phyloP scores from a whole-genome alignment of 2,113 vertebrate genomes.

The Morone saxatilis region DNA sequence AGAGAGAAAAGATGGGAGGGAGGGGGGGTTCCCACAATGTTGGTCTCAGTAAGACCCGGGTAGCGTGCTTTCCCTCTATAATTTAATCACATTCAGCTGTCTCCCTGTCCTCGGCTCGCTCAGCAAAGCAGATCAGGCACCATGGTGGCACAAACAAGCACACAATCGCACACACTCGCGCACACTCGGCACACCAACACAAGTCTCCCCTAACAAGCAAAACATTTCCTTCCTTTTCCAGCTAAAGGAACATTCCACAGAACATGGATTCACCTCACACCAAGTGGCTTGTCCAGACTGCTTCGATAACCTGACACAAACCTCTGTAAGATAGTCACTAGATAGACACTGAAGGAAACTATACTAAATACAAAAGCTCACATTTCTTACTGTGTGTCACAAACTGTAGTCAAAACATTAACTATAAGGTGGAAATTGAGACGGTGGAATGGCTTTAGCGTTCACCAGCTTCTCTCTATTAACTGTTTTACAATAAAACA shows the following conservation, averaged over 20 bases:
- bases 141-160: constrained; percentile 36
- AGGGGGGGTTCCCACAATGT: constrained; percentile 70
- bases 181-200: constrained; percentile 39
- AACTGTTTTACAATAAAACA: background rate
- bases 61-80: constrained; percentile 83
- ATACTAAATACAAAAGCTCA: background rate
- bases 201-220: constrained; percentile 60
- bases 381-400: background rate
- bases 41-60: constrained; percentile 75
- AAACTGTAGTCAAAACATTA: background rate
- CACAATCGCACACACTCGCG: constrained; percentile 1
- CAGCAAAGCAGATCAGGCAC: constrained; percentile 75
- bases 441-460: background rate
- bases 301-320: constrained; percentile 16
- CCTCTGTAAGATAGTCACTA: background rate
- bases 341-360: background rate
- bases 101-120: constrained; percentile 75
- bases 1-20: background rate
- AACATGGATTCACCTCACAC: constrained; percentile 58
- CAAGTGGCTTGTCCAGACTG: constrained; percentile 14
- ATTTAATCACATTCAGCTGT: constrained; percentile 85
- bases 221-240: constrained; percentile 57
- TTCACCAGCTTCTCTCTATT: background rate
- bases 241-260: constrained; percentile 55
- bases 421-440: constrained; percentile 22